A percentile compares a stretch with the other conserved stretches of the same genome.
Evolutionary conservation across 2,797 vertebrate genomes (phyloP).

Genomic region (Sylvia borin): DNA sequence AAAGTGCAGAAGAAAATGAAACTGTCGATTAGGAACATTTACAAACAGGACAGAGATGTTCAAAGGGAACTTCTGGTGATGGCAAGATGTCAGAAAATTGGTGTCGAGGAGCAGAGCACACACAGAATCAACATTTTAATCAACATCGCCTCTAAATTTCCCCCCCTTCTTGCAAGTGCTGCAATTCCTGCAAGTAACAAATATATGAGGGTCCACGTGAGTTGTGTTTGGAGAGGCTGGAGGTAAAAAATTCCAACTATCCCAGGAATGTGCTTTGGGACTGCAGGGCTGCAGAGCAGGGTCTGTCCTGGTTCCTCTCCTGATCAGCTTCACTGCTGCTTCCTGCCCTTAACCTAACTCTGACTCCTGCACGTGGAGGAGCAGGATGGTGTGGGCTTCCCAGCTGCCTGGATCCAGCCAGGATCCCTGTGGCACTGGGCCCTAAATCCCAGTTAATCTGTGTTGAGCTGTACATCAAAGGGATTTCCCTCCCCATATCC

Average conservation of each 20-base stretch:
- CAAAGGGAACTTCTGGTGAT: not conserved
- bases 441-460: not conserved
- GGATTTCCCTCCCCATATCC: not conserved
- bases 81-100: not conserved
- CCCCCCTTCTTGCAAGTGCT: not conserved
- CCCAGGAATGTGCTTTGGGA: not conserved
- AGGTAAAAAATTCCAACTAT: not conserved
- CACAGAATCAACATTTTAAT: not conserved
- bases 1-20: not conserved
- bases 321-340: rapidly evolving
- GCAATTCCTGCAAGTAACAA: not conserved
- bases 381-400: not conserved
- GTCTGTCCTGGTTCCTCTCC: not conserved
- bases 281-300: not conserved
- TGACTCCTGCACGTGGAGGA: rapidly evolving
- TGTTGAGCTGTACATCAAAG: not conserved
- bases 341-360: too few species aligned
- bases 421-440: not conserved
- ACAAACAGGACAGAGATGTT: not conserved
- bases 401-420: not conserved
- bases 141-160: not conserved
- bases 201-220: rapidly evolving
- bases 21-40: not conserved
- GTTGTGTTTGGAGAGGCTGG: not conserved
- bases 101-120: not conserved